A percentile compares a stretch with the other conserved stretches of the same genome.
These are phyloP conservation scores for Aphidius colemani DNA, from an alignment of 2,888 invertebrate genomes.

Conservation along the genomic window DNA sequence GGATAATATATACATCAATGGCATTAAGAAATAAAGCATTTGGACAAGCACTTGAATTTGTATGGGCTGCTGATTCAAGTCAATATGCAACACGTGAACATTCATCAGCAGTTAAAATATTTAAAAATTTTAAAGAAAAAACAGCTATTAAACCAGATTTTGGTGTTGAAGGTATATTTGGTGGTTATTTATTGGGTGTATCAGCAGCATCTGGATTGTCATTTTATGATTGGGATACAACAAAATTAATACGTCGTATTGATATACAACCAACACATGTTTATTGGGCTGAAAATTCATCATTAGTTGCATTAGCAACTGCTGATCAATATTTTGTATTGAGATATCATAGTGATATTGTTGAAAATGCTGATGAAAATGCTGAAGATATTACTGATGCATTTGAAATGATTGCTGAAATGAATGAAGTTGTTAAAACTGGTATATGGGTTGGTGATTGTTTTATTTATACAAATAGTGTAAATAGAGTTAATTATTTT, in stretches of 20 bases:
- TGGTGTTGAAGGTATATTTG: slow-evolving; percentile 93
- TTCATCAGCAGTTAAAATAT: slow-evolving; percentile 87
- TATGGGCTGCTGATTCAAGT: slow-evolving; percentile 96
- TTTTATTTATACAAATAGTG: slow-evolving; percentile 98
- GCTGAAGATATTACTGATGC: slow-evolving; percentile 89
- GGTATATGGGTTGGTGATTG: slow-evolving; percentile 98
- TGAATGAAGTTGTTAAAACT: slow-evolving; percentile 90
- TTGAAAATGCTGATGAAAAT: slow-evolving; percentile 76
- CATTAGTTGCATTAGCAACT: slow-evolving; percentile 90
- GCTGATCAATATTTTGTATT: slow-evolving; percentile 95
- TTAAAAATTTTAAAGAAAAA: slow-evolving; percentile 98
- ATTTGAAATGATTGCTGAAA: slow-evolving; percentile 88
- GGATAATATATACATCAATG: slow-evolving; percentile 99
- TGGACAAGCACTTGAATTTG: slow-evolving; percentile 97
- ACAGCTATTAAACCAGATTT: slow-evolving; percentile 96
- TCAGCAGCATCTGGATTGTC: slow-evolving; percentile 85
- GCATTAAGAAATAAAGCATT: slow-evolving; percentile 98
- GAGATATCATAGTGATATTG: slow-evolving; percentile 82
- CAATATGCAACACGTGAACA: slow-evolving; percentile 90
- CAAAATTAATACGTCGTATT: slow-evolving; percentile 90
- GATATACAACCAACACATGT: slow-evolving; percentile 94
- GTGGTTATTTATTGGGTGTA: slow-evolving; percentile 88
- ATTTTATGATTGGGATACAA: slow-evolving; percentile 97
- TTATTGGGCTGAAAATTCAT: slow-evolving; percentile 96
- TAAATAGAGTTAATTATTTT: slow-evolving; percentile 97